These are phyloP conservation scores for Keiferia lycopersicella DNA, from an alignment of 2,888 invertebrate genomes.

Conservation along the genomic window DNA sequence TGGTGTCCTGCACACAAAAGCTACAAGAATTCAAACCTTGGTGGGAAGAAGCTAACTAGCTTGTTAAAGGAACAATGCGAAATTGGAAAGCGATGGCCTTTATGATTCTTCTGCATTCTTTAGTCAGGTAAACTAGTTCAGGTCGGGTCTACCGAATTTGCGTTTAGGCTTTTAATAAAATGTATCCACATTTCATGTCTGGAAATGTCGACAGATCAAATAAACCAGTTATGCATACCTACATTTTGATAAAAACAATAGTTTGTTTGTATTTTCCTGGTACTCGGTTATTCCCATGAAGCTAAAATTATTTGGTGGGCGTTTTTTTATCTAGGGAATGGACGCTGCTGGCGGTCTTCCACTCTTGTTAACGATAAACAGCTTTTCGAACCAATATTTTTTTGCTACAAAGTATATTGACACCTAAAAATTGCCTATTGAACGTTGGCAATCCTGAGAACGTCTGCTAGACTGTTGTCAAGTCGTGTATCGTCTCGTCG, in stretches of 20 bases:
- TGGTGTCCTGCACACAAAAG: conserved; percentile 40
- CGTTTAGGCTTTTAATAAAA: no score
- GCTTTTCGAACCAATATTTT: neutral
- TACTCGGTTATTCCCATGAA: conserved; percentile 10
- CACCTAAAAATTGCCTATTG: no score
- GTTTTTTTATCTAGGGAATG: conserved; percentile 61
- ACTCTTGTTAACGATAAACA: conserved; percentile 59
- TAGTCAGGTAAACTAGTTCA: neutral
- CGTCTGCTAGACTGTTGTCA: neutral
- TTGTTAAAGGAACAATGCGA: conserved; percentile 7
- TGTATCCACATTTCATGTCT: neutral
- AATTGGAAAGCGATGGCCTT: conserved; percentile 1
- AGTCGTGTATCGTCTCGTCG: neutral
- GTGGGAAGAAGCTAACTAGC: neutral
- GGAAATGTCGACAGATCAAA: neutral
- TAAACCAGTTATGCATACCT: neutral
- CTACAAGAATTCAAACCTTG: neutral
- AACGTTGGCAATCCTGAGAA: neutral
- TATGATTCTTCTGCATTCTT: neutral
- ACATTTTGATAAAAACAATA: neutral
- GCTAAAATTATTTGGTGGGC: conserved; percentile 50
- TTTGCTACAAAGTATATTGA: neutral
- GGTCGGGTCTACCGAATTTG: neutral
- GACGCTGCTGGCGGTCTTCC: conserved; percentile 63
- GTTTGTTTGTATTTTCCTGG: conserved; percentile 9